Evolutionary conservation across 2,888 invertebrate species (phyloP).

Genomic region (Drosophila niveifrons): DNA sequence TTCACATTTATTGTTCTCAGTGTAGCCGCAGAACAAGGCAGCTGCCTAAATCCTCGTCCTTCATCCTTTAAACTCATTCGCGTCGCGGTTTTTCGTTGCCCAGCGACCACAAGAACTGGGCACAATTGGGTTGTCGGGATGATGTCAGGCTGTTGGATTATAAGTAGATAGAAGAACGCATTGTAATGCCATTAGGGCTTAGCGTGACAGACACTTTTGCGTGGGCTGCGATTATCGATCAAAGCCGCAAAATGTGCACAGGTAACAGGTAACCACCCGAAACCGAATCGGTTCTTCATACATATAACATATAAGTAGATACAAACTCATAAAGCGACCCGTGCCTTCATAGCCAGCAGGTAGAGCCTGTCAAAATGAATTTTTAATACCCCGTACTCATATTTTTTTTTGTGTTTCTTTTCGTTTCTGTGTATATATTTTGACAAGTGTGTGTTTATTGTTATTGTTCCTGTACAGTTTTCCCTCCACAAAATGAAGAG

Average conservation of each 20-base stretch:
- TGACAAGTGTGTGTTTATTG: constrained; percentile 73
- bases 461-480: constrained; percentile 34
- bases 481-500: constrained; percentile 51
- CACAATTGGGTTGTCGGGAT: constrained; percentile 13
- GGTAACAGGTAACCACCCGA: constrained; percentile 51
- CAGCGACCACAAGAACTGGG: constrained; percentile 56
- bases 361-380: constrained; percentile 65
- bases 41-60: constrained; percentile 39
- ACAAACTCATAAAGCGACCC: constrained; percentile 38
- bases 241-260: constrained; percentile 75
- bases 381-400: constrained; percentile 53
- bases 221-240: constrained; percentile 82
- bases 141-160: constrained; percentile 11
- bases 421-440: constrained; percentile 53
- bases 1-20: constrained; percentile 5
- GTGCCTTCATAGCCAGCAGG: constrained; percentile 45
- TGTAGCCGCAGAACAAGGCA: constrained; percentile 38
- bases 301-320: neutral
- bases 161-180: constrained; percentile 46
- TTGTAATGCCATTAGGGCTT: constrained; percentile 74
- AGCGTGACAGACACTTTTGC: constrained; percentile 77
- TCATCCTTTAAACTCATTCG: constrained; percentile 49
- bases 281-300: neutral
- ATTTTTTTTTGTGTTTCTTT: constrained; percentile 1
- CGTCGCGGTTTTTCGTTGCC: constrained; percentile 57